A percentile compares a stretch with the other conserved stretches of the same genome.
phyloP scores from a whole-genome alignment of 2,113 vertebrate genomes.

The Dipodomys spectabilis region DNA sequence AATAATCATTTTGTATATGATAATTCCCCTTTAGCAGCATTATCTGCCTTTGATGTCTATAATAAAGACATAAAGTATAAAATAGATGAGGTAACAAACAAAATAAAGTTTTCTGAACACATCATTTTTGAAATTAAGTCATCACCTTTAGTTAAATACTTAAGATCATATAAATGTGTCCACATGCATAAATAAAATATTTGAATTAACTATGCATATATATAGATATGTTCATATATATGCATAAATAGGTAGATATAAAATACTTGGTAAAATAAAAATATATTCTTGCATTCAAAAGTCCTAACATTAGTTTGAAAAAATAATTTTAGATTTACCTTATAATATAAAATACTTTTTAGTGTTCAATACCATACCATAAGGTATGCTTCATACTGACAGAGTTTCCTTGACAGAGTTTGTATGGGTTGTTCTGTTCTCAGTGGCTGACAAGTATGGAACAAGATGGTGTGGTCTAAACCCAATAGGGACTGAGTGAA shows the following conservation, averaged over 20 bases:
- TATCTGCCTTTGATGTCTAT: fast-evolving
- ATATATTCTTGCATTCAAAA: neutral
- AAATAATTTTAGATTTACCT: neutral
- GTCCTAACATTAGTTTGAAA: neutral
- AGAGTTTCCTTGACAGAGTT: neutral
- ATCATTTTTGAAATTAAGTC: neutral
- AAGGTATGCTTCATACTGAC: neutral
- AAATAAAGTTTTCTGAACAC: neutral
- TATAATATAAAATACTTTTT: neutral
- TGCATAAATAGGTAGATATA: neutral
- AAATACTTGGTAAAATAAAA: constrained; percentile 5
- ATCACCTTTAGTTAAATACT: neutral
- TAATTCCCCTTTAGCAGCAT: neutral
- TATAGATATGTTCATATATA: neutral
- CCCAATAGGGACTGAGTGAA: neutral
- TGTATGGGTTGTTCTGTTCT: neutral
- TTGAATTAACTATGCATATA: constrained; percentile 14
- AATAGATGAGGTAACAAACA: neutral
- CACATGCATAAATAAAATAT: neutral
- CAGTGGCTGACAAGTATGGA: neutral
- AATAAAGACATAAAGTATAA: neutral
- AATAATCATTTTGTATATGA: neutral
- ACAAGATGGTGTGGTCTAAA: neutral
- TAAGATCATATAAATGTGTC: neutral
- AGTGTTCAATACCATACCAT: neutral